These are phyloP conservation scores for Aegotheles bennettii DNA, from an alignment of 2,113 vertebrate species.

Conservation along the genomic window DNA sequence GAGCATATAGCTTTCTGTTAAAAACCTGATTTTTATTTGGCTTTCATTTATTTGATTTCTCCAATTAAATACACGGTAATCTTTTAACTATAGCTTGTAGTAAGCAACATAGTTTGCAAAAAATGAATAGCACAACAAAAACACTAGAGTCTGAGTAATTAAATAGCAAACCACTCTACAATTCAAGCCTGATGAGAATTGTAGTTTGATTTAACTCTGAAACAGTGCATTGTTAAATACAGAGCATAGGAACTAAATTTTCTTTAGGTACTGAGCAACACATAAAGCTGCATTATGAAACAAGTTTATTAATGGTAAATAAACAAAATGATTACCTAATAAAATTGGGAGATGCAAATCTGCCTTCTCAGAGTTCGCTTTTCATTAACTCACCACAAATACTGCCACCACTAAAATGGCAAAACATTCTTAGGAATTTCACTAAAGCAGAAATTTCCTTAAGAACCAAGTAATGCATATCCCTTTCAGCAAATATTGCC, in stretches of 20 bases:
- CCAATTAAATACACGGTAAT: background rate
- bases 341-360: background rate
- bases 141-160: background rate
- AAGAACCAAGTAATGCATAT: background rate
- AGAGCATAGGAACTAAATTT: background rate
- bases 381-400: background rate
- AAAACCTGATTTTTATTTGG: background rate
- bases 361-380: background rate
- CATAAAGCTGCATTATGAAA: background rate
- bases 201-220: background rate
- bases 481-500: background rate
- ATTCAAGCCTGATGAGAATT: background rate
- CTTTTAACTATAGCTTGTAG: background rate
- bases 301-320: background rate
- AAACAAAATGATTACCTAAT: background rate
- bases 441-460: background rate
- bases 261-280: background rate
- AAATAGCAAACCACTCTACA: background rate
- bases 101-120: background rate
- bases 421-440: background rate
- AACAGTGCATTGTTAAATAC: background rate
- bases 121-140: background rate
- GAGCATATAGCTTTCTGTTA: background rate
- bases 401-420: background rate
- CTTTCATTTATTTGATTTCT: background rate